A percentile compares a stretch with the other conserved stretches of the same genome.
phyloP scores from a whole-genome alignment of 2,797 vertebrate species.

The Falco columbarius region DNA sequence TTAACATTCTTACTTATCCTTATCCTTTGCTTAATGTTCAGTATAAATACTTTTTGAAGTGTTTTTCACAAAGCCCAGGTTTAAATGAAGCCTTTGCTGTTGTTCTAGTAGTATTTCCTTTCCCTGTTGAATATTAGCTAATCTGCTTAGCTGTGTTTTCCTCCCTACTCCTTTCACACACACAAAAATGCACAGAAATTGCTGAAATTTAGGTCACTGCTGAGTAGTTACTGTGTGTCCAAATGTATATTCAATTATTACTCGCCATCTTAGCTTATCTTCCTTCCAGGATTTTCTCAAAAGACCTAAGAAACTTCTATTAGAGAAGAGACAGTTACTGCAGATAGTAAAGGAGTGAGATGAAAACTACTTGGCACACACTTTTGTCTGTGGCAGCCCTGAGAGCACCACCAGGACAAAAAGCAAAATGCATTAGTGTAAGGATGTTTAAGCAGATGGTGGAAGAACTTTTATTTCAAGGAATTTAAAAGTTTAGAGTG shows the following conservation, averaged over 20 bases:
- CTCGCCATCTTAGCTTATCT: neutral
- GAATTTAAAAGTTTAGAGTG: neutral
- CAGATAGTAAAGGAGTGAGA: neutral
- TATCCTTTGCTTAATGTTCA: neutral
- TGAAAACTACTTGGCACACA: neutral
- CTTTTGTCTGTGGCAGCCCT: neutral
- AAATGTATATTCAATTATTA: neutral
- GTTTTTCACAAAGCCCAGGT: neutral
- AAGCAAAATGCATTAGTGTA: neutral
- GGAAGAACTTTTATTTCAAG: neutral
- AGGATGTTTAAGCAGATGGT: neutral
- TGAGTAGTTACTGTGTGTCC: neutral
- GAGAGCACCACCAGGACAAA: neutral
- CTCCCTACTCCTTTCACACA: neutral
- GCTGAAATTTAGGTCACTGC: neutral
- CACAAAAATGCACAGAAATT: neutral
- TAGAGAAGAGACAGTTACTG: neutral
- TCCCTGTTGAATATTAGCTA: neutral
- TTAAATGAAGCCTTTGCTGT: neutral
- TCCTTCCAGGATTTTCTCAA: neutral
- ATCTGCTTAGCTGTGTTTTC: neutral
- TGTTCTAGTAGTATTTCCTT: neutral
- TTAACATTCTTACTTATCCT: neutral
- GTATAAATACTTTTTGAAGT: neutral
- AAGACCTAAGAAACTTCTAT: neutral